Evolutionary conservation across 2,797 vertebrate species (phyloP), one percentile per base, ranked within the genome.

Genomic region (Hirundo rustica): DNA sequence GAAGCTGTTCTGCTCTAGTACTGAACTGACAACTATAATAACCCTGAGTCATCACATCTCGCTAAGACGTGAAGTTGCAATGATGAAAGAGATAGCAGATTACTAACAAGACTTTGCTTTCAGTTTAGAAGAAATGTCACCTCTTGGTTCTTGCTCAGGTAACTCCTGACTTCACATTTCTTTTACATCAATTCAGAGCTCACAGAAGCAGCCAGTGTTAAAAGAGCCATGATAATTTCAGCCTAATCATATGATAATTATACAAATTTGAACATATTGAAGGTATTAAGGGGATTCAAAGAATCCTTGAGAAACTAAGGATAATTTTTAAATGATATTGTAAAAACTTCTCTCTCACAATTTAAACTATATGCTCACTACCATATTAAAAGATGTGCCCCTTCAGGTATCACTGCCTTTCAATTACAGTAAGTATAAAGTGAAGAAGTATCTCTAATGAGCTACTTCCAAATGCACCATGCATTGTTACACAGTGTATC

Each of bases 1-100:
- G 90, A 94, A 92, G 66, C 85, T 84, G 89, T 95, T 96, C 92
- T 95, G 76, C 79, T 93, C 83, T 34, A 81, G 85, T 88, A 93
- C 62, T 6, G 10, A 90, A 54, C 58, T 95, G 89, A 95, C 94
- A 94, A 74, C 57, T 79, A 1, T 78, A 93, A 80, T 76, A 93
- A 88, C 30, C 66, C 55, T 88, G 88, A 95, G 44, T 93, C 89
- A 90, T 81, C 83, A 88, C 51, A 86, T 66, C 70, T 92, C 42
- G 2, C 50, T n/a, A 58, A 88, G 74, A 80, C 32, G 54, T 0
- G 0, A 64, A 93, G 75, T 23, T 57, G 26, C 34, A 71, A 48
- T 36, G 77, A 87, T 76, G 47, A 67, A 92, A 85, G 84, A 0
- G 5, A 16, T 32, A 61, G 57, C 21, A 79, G 90, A 85, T 47